Evolutionary conservation across 1,140 invertebrate genomes (phyloP).

Genomic region (Chrysopa pallens): DNA sequence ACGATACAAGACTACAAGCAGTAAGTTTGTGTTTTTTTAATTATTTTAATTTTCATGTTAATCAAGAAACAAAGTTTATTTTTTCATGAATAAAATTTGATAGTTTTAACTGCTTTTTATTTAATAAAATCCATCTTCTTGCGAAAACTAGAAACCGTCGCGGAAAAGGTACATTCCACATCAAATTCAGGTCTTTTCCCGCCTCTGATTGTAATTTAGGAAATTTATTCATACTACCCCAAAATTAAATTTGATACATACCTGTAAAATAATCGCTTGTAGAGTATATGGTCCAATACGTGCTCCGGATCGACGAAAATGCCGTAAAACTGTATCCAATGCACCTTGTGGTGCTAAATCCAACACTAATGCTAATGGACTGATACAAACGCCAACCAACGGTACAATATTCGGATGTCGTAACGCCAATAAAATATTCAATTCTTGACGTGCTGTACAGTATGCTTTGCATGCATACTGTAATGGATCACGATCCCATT

Average conservation of each 20-base stretch:
- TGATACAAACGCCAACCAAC: slow-evolving; percentile 70
- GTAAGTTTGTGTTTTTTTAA: too few relatives aligned
- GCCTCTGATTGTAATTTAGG: too few relatives aligned
- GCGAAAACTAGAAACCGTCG: too few relatives aligned
- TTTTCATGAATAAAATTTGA: too few relatives aligned
- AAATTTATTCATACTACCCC: too few relatives aligned
- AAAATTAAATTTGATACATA: too few relatives aligned
- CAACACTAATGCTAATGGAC: slow-evolving; percentile 79
- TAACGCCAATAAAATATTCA: slow-evolving; percentile 72
- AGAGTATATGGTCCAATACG: slow-evolving; percentile 62
- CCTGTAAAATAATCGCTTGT: slow-evolving; percentile 73
- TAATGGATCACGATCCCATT: slow-evolving; percentile 80
- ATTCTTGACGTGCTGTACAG: slow-evolving; percentile 83
- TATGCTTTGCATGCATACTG: slow-evolving; percentile 90
- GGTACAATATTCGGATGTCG: slow-evolving; percentile 85
- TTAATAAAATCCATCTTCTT: neutral
- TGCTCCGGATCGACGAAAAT: slow-evolving; percentile 67
- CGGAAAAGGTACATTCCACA: too few relatives aligned
- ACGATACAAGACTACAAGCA: too few relatives aligned
- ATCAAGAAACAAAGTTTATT: too few relatives aligned
- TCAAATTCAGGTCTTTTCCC: too few relatives aligned
- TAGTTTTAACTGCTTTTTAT: too few relatives aligned
- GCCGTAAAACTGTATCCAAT: slow-evolving; percentile 60
- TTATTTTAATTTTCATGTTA: too few relatives aligned
- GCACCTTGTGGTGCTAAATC: slow-evolving; percentile 84